Evolutionary conservation across 2,113 vertebrate species (phyloP).

Genomic region (Percina caprodes): DNA sequence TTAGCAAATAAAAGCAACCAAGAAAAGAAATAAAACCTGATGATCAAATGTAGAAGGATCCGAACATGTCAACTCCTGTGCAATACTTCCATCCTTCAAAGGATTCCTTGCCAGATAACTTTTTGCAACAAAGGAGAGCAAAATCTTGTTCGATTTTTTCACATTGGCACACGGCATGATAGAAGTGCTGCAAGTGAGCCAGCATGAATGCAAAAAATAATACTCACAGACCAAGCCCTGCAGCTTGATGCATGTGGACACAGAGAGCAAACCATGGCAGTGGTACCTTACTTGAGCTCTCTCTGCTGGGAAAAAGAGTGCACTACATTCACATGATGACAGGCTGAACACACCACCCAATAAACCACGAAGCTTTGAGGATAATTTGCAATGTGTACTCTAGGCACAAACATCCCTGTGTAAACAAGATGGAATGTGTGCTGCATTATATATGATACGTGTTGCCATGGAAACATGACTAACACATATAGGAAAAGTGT

Average conservation of each 20-base stretch:
- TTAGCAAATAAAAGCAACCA: conserved; percentile 19
- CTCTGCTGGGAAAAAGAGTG: conserved; percentile 68
- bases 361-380: not conserved
- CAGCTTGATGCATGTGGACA: not conserved
- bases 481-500: not conserved
- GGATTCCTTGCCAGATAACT: not conserved
- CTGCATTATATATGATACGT: not conserved
- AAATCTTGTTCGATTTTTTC: not conserved
- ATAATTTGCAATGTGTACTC: not conserved
- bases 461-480: conserved; percentile 1
- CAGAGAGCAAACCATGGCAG: not conserved
- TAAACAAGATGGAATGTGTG: not conserved
- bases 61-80: not conserved
- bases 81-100: not conserved
- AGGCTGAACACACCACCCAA: not conserved
- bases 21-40: conserved; percentile 6
- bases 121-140: not conserved
- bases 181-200: not conserved
- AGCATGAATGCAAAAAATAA: not conserved
- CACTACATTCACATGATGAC: conserved; percentile 54
- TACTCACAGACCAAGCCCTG: not conserved
- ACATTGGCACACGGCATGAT: not conserved
- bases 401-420: conserved; percentile 9
- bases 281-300: conserved; percentile 51
- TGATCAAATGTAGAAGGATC: not conserved